phyloP scores from a whole-genome alignment of 2,797 vertebrate species.

The Enteromius fasciolatus region DNA sequence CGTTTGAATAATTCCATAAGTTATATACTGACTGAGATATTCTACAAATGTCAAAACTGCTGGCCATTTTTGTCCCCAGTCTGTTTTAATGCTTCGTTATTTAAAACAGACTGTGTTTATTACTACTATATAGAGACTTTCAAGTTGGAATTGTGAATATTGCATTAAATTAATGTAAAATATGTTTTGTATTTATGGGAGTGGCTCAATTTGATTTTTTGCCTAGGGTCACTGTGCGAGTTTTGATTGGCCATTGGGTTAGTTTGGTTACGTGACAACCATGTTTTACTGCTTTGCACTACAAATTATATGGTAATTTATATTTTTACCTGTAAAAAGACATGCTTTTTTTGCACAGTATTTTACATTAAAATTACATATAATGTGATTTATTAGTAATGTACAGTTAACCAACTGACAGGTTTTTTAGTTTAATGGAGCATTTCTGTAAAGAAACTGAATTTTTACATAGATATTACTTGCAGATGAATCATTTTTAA shows the following conservation, averaged over 20 bases:
- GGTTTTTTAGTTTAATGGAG: background rate
- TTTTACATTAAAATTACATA: background rate
- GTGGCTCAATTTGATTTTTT: background rate
- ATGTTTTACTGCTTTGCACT: background rate
- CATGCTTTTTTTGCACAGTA: background rate
- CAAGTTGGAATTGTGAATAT: background rate
- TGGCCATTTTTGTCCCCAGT: background rate
- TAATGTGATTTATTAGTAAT: background rate
- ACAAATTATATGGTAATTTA: background rate
- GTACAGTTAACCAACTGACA: background rate
- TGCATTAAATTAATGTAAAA: background rate
- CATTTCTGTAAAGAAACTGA: background rate
- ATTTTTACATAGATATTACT: background rate
- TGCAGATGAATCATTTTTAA: background rate
- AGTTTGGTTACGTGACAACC: background rate
- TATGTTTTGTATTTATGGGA: background rate
- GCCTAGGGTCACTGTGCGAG: background rate
- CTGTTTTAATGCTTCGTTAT: background rate
- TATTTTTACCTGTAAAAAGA: background rate
- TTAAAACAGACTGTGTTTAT: background rate
- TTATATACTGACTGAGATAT: background rate
- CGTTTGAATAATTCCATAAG: background rate
- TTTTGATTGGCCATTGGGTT: background rate
- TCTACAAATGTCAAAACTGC: background rate
- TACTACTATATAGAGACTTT: background rate